A percentile compares a stretch with the other conserved stretches of the same genome.
Evolutionary conservation across 1,140 invertebrate species (phyloP).

Genomic region (Euwallacea fornicatus): DNA sequence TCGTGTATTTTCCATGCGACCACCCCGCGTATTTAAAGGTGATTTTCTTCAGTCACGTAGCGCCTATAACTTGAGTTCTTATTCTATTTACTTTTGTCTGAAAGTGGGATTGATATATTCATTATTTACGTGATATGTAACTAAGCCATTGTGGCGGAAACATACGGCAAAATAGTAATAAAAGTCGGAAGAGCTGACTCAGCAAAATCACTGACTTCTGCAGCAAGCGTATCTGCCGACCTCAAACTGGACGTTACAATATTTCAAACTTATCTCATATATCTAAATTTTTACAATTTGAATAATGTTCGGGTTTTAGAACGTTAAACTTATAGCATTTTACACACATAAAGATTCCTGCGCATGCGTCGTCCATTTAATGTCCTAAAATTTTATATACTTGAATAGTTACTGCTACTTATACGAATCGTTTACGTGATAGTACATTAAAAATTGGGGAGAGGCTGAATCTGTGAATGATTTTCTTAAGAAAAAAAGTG

Average conservation of each 20-base stretch:
- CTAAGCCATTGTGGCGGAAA: no score
- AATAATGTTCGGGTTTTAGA: conserved; percentile 26
- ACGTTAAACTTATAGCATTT: conserved; percentile 31
- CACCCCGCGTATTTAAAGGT: neutral
- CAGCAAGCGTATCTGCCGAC: conserved; percentile 9
- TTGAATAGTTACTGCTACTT: no score
- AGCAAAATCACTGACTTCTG: neutral
- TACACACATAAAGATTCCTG: no score
- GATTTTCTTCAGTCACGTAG: conserved; percentile 15
- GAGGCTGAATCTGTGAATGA: no score
- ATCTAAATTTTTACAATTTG: conserved; percentile 29
- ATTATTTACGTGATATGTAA: neutral
- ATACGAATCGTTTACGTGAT: no score
- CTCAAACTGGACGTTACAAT: conserved; percentile 28
- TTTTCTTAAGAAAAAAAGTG: no score
- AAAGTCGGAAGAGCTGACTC: neutral
- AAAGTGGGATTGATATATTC: neutral
- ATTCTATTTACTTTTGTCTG: conserved; percentile 10
- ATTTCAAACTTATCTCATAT: conserved; percentile 33
- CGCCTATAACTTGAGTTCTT: conserved; percentile 7
- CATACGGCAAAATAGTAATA: no score
- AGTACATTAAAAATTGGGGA: no score
- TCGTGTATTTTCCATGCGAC: neutral
- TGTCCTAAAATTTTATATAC: no score
- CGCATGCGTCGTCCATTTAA: no score